A percentile compares a stretch with the other conserved stretches of the same genome.
Evolutionary conservation across 2,113 vertebrate species (phyloP).

Genomic region (Coryphaenoides rupestris): DNA sequence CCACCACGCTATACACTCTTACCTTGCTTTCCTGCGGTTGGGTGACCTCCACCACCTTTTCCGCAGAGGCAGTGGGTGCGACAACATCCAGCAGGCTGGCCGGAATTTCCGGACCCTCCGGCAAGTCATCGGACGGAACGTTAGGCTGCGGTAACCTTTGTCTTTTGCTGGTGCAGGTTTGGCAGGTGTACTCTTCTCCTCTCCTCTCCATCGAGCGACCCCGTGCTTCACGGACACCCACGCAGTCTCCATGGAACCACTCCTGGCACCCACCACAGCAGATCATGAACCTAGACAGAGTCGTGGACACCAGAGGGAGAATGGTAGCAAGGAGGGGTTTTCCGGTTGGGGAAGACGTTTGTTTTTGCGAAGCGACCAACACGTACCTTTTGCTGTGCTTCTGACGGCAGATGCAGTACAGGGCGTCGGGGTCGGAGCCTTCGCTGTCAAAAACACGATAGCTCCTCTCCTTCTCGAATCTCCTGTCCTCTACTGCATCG

Average conservation of each 20-base stretch:
- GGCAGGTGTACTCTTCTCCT: conserved; percentile 85
- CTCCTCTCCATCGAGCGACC: conserved; percentile 79
- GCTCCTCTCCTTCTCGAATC: conserved; percentile 16
- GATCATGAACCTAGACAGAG: conserved; percentile 87
- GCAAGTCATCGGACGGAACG: conserved; percentile 46
- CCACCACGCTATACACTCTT: conserved; percentile 6
- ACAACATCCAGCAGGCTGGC: too few relatives aligned
- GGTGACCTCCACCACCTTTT: conserved; percentile 74
- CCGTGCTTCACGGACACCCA: conserved; percentile 83
- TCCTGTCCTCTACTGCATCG: conserved; percentile 37
- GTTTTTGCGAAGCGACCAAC: conserved; percentile 13
- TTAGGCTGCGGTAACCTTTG: conserved; percentile 53
- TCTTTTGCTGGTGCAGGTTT: conserved; percentile 79
- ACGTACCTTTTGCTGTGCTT: conserved; percentile 85
- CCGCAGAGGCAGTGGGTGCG: conserved; percentile 50
- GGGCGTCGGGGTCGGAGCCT: conserved; percentile 74
- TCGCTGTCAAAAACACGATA: conserved; percentile 67
- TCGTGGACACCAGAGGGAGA: neutral
- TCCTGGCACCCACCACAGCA: conserved; percentile 89
- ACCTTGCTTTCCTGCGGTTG: conserved; percentile 43
- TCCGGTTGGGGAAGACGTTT: conserved; percentile 32
- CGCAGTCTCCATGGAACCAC: conserved; percentile 92
- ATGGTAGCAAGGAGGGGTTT: neutral
- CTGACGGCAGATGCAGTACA: conserved; percentile 88
- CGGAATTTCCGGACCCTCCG: conserved; percentile 61